These are phyloP conservation scores for Indri indri DNA, from an alignment of 2,113 vertebrate genomes.

Conservation along the genomic window DNA sequence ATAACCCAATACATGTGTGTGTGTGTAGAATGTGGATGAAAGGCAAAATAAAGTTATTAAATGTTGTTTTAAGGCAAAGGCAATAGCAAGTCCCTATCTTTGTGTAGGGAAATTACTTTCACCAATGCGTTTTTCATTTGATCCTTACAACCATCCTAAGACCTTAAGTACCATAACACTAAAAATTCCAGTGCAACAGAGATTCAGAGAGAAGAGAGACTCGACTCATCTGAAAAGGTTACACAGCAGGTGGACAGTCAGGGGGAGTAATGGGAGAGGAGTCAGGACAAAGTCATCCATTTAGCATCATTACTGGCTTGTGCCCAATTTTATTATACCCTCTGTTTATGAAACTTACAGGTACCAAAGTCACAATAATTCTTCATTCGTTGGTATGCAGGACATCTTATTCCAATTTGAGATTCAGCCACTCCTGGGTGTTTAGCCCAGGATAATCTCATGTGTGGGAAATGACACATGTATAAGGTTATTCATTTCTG, in stretches of 20 bases:
- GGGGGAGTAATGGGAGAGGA: background rate
- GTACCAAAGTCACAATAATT: background rate
- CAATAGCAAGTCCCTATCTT: background rate
- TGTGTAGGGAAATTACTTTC: background rate
- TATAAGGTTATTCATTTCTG: background rate
- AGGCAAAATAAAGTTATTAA: background rate
- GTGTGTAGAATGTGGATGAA: background rate
- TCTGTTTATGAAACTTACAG: background rate
- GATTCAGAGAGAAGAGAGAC: background rate
- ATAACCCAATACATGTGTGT: background rate
- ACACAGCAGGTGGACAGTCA: background rate
- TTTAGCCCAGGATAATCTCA: background rate
- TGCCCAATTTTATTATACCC: background rate
- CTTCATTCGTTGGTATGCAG: background rate
- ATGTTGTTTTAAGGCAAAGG: background rate
- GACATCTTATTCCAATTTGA: constrained; percentile 9
- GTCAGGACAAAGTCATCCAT: background rate
- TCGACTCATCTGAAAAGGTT: background rate
- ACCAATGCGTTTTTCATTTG: background rate
- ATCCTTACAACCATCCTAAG: background rate
- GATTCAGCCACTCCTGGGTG: background rate
- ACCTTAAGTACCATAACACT: background rate
- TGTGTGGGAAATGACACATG: background rate
- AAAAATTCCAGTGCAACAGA: background rate
- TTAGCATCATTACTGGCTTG: background rate